Percentiles rank a stretch among this genome's conserved stretches.
These are phyloP conservation scores for Castor canadensis DNA, from an alignment of 2,113 vertebrate species.

Conservation along the genomic window DNA sequence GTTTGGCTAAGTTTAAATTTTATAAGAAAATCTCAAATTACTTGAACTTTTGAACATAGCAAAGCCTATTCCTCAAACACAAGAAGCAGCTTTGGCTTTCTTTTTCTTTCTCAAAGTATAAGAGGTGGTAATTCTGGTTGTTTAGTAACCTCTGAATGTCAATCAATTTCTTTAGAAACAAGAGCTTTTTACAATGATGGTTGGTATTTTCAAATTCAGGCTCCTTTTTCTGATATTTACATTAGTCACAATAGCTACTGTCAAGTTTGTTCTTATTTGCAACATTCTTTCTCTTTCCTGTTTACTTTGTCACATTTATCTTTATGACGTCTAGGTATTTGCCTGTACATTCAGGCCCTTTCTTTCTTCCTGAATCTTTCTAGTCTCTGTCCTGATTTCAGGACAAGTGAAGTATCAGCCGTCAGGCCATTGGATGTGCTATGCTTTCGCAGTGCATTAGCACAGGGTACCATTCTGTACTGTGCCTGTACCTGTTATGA, in stretches of 20 bases:
- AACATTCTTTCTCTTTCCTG: neutral
- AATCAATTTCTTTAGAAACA: conserved; percentile 26
- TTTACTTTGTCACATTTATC: neutral
- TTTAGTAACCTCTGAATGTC: neutral
- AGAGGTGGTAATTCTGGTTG: neutral
- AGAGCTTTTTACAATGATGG: neutral
- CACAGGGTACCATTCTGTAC: conserved; percentile 52
- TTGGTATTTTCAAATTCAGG: conserved; percentile 13
- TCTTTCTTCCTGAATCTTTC: conserved; percentile 28
- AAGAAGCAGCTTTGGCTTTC: neutral
- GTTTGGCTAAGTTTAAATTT: conserved; percentile 38
- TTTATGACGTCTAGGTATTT: neutral
- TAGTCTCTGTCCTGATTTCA: neutral
- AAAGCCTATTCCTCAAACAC: neutral
- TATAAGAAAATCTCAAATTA: conserved; percentile 39
- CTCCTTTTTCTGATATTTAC: neutral
- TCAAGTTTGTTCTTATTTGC: neutral
- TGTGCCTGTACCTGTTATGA: conserved; percentile 18
- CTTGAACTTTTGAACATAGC: neutral
- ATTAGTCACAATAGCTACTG: neutral
- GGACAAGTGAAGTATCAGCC: conserved; percentile 43
- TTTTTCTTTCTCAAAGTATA: conserved; percentile 19
- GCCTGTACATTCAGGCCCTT: neutral
- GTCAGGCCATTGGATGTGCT: neutral
- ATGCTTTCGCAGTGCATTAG: conserved; percentile 68